These are phyloP conservation scores for Sarcophaga rosellei DNA, from an alignment of 2,888 invertebrate genomes.

Conservation along the genomic window DNA sequence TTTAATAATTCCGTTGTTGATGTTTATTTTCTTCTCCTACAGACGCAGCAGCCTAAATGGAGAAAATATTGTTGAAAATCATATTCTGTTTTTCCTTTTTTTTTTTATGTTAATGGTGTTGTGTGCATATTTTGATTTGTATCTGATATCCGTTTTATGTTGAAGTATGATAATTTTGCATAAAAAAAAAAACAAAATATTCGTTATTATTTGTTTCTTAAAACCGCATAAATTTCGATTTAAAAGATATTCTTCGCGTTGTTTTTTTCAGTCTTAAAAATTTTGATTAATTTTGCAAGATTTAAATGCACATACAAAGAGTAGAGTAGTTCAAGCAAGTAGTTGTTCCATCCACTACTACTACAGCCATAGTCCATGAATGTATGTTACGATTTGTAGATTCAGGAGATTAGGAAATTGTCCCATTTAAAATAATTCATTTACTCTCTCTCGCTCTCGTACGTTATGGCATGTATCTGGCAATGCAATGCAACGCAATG, in stretches of 20 bases:
- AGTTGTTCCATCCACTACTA: no score
- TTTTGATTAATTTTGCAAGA: conserved; percentile 59
- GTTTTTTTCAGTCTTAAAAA: not conserved
- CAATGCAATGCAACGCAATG: no score
- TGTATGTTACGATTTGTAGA: conserved; percentile 25
- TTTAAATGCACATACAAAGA: conserved; percentile 4
- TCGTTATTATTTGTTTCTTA: not conserved
- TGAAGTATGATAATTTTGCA: conserved; percentile 50
- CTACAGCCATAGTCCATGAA: not conserved
- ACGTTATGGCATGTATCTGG: no score
- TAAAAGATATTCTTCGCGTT: conserved; percentile 42
- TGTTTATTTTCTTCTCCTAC: not conserved
- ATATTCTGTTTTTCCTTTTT: not conserved
- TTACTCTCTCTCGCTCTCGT: not conserved
- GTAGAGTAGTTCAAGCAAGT: no score
- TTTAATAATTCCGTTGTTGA: conserved; percentile 31
- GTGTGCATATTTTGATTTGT: conserved; percentile 63
- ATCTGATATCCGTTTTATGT: conserved; percentile 66
- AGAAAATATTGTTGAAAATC: not conserved
- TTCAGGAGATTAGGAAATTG: conserved; percentile 45
- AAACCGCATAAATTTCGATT: conserved; percentile 59
- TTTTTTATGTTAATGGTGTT: conserved; percentile 44
- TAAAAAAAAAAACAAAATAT: not conserved
- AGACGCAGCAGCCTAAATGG: not conserved
- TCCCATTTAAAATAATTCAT: conserved; percentile 44